phyloP scores from a whole-genome alignment of 2,888 invertebrate species.

The Mythimna pallens region DNA sequence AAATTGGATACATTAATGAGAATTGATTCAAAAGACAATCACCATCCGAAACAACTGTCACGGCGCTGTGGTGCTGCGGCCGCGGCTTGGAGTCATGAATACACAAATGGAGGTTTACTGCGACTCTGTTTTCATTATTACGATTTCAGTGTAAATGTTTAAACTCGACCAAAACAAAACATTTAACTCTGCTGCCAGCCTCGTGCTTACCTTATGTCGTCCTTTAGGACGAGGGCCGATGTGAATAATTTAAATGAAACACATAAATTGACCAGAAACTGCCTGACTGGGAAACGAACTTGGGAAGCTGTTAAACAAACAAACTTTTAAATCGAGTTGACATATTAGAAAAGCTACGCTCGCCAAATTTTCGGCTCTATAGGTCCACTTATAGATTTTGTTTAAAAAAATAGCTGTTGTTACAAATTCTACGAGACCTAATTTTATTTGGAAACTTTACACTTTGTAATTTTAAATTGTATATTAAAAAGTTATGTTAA shows the following conservation, averaged over 20 bases:
- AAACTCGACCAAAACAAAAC: slow-evolving; percentile 64
- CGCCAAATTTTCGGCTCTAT: slow-evolving; percentile 43
- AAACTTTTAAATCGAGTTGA: slow-evolving; percentile 64
- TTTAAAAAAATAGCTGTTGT: slow-evolving; percentile 17
- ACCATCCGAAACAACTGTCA: slow-evolving; percentile 73
- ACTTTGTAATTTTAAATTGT: slow-evolving; percentile 10
- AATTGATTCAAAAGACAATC: slow-evolving; percentile 80
- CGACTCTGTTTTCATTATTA: slow-evolving; percentile 72
- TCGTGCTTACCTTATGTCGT: slow-evolving; percentile 59
- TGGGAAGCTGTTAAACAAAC: slow-evolving; percentile 56
- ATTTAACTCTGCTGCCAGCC: slow-evolving; percentile 50
- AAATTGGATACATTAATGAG: slow-evolving; percentile 72
- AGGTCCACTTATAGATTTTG: slow-evolving; percentile 20
- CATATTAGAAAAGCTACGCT: slow-evolving; percentile 50
- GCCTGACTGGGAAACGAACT: slow-evolving; percentile 56
- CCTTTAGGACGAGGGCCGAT: slow-evolving; percentile 54
- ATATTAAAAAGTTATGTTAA: slow-evolving; percentile 25
- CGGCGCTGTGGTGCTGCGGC: slow-evolving; percentile 38
- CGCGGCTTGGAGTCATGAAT: slow-evolving; percentile 76
- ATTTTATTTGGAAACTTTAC: slow-evolving; percentile 7
- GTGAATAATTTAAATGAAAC: slow-evolving; percentile 70
- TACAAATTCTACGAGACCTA: slow-evolving; percentile 16
- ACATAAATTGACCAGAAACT: slow-evolving; percentile 68
- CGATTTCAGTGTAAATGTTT: slow-evolving; percentile 70
- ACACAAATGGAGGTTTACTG: slow-evolving; percentile 79